Percentiles rank a stretch among this genome's conserved stretches.
Conservation (phyloP, 2,113 vertebrate genomes). For the Coturnix japonica region DNA sequence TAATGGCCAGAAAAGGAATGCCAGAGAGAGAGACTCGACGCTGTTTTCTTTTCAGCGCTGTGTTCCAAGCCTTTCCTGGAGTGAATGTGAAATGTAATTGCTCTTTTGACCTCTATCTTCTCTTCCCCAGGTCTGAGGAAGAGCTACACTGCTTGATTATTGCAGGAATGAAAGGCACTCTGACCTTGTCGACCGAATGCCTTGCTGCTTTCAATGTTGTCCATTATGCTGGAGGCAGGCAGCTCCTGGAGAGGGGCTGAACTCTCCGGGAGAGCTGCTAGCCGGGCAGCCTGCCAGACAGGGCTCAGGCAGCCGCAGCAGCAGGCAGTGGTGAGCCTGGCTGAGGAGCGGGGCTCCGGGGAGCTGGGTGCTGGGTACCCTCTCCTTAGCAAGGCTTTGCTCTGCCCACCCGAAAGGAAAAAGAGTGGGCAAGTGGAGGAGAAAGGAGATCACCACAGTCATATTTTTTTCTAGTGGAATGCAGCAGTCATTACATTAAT, state of each 20-base stretch:
- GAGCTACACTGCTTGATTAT: conserved; percentile 84
- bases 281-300: conserved; percentile 80
- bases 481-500: background rate
- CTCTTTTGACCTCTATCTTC: conserved; percentile 87
- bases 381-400: conserved; percentile 9
- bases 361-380: conserved; percentile 11
- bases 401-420: background rate
- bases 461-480: background rate
- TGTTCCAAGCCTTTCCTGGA: conserved; percentile 80
- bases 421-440: background rate
- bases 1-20: conserved; percentile 72
- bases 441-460: background rate
- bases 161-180: conserved; percentile 85
- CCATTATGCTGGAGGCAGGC: conserved; percentile 82
- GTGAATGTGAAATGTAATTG: conserved; percentile 86
- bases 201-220: conserved; percentile 81
- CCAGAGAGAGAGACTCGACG: conserved; percentile 53
- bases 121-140: conserved; percentile 83
- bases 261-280: conserved; percentile 74
- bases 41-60: conserved; percentile 70
- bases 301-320: conserved; percentile 64
- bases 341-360: too few species aligned
- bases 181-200: conserved; percentile 81
- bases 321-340: conserved; percentile 47
- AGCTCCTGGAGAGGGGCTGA: conserved; percentile 78